phyloP scores from a whole-genome alignment of 1,140 invertebrate genomes.

The Caenorhabditis remanei region DNA sequence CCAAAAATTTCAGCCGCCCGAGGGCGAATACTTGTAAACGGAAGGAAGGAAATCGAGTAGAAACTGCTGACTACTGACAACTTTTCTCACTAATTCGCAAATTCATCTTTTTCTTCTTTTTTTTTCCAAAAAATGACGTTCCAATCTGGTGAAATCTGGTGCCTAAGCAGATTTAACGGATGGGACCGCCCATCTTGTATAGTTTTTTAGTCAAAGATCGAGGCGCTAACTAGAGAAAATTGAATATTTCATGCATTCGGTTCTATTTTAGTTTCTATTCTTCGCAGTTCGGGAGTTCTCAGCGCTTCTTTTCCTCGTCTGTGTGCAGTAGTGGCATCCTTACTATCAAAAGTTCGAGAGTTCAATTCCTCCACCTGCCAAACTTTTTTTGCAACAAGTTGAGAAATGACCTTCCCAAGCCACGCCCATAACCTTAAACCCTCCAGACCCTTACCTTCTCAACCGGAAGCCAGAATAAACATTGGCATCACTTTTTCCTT shows the following conservation, averaged over 20 bases:
- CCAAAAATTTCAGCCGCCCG: background rate
- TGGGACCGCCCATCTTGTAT: slow-evolving; percentile 10
- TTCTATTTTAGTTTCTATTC: no score
- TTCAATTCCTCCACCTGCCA: no score
- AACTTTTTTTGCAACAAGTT: no score
- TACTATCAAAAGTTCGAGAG: no score
- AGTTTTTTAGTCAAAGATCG: slow-evolving; percentile 5
- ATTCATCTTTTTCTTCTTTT: background rate
- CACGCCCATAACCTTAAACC: background rate
- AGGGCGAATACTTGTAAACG: background rate
- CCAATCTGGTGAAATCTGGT: background rate
- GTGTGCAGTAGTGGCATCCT: no score
- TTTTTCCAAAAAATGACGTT: background rate
- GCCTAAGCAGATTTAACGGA: background rate
- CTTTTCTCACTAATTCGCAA: background rate
- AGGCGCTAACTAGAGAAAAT: no score
- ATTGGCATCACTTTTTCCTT: slow-evolving; percentile 44
- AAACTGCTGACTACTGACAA: background rate
- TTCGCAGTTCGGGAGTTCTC: no score
- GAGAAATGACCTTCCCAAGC: background rate
- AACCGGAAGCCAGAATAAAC: slow-evolving; percentile 48
- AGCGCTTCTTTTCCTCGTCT: no score
- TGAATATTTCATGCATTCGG: no score
- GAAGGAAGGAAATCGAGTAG: background rate
- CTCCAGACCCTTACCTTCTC: background rate